Evolutionary conservation across 2,113 vertebrate genomes (phyloP), one percentile per base, ranked within the genome.

Genomic region (Enhydra lutris): DNA sequence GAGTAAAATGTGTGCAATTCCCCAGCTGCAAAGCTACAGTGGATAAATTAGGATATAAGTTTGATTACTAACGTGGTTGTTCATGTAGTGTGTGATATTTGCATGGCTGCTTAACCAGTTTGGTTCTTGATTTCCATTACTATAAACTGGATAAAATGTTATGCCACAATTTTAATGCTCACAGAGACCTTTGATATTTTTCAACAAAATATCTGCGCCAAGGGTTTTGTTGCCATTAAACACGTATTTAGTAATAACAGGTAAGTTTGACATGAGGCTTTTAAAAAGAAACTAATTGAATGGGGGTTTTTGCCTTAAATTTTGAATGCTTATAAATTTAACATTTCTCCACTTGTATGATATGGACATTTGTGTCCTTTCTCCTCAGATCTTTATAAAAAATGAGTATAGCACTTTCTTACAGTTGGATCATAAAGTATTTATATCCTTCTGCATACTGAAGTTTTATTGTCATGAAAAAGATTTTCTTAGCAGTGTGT

Each of bases 301-400:
- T 98, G 98, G 96, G 91, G 87, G 85, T 97, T 96, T 92, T 47
- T 97, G 94, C 94, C 94, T 91, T 95, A 93, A 98, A 95, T 96
- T 98, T 98, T 98, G 91, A 98, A 97, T 97, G 97, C 97, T 98
- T 97, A 93, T 97, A 97, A 97, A 96, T 98, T 98, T 94, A 95
- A 23, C 50, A 91, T 97, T 52, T 0, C 10, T 96, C 20, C 93
- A 97, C 78, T 96, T 80, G 0, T 23, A 29, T 63, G 88, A 20
- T 63, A 73, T 90, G 86, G 89, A 65, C 31, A 85, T 74, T 18
- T 78, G 65, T 90, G 47, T 0, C 0, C 59, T 80, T 47, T 67
- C 74, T 82, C 34, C 82, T 94, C 84, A 89, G 65, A 88, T 82
- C 69, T 96, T 69, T 59, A 50, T 78, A 88, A 93, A 81, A 87